phyloP scores from a whole-genome alignment of 2,888 invertebrate species.

The Busseola fusca region DNA sequence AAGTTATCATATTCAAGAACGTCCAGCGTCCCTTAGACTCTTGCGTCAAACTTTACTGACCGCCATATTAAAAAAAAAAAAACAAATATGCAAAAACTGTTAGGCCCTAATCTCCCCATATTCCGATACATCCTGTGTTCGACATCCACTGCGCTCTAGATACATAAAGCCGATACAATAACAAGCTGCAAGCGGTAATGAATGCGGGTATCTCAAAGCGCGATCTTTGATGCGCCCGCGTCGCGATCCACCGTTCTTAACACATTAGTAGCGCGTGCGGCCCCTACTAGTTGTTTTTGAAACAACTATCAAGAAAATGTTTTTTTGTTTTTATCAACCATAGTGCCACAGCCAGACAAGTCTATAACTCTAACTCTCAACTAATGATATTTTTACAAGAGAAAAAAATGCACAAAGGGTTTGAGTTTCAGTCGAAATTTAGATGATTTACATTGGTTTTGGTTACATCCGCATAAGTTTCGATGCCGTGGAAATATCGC shows the following conservation, averaged over 20 bases:
- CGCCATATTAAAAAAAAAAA: not conserved
- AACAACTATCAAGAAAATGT: not conserved
- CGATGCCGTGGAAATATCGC: no score
- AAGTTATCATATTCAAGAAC: not conserved
- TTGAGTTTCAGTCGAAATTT: no score
- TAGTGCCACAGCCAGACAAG: not conserved
- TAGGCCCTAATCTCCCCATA: slow-evolving; percentile 3
- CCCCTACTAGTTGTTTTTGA: slow-evolving; percentile 48
- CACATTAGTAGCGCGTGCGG: slow-evolving; percentile 46
- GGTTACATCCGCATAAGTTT: no score
- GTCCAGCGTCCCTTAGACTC: no score
- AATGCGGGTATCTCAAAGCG: slow-evolving; percentile 61
- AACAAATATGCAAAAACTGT: slow-evolving; percentile 1
- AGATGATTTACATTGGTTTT: not conserved
- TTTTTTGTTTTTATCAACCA: not conserved
- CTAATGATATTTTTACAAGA: not conserved
- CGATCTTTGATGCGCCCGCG: slow-evolving; percentile 61
- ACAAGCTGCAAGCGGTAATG: slow-evolving; percentile 64
- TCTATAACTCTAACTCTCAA: not conserved
- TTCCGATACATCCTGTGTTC: slow-evolving; percentile 15
- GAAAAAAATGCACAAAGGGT: not conserved
- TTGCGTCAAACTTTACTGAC: no score
- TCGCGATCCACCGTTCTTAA: slow-evolving; percentile 49
- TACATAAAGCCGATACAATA: slow-evolving; percentile 59
- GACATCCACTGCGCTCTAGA: slow-evolving; percentile 53